Base-by-base conservation (phyloP, 2,888 invertebrate species). In the Panzeria rudis region DNA sequence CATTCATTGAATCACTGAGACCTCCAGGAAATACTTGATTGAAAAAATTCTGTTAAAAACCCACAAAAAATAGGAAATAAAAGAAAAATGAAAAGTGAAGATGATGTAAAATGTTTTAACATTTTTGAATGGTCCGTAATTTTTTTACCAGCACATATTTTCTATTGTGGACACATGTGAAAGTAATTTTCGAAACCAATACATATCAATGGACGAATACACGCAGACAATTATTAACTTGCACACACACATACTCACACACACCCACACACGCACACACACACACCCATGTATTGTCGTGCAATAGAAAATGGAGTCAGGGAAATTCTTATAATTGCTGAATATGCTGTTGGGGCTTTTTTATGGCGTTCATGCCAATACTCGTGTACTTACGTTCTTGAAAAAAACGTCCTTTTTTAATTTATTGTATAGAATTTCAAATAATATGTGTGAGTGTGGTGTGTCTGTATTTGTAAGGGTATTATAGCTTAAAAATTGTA, bases 401-500 rank as follows among this genome's bases (percentile, higher is more conserved):
- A 76, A 62, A 71, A 82, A 56, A 9, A 44, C 17, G 68, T 80
- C 77, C 66, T 66, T 79, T 76, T 78, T 64, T 62, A 62, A 20
- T 41, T 9, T 68, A 50, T 47, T 47, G 23, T 66, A 59, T 73
- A 78, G 35, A 61, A 79, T 64, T 61, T 78, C 38, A 38, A 20
- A 71, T 25, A 69, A 11, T 35, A 3, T 41, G 35, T 52, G 15
- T 20, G 9, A 15, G 44, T 66, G 41, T 41, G 17, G n/a, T 56
- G 47, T 32, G 6, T 23, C 0, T 64, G 73, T 69, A 32, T 75
- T 77, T 77, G 77, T 73, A 77, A 82, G 90, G 89, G 90, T 90
- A 90, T 90, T 90, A 90, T 91, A 88, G 90, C 89, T 89, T 89
- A 89, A 91, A 85, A 91, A 91, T 91, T 91, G 91, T 91, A 91